Evolutionary conservation across 2,113 vertebrate species (phyloP), one percentile per base, ranked within the genome.

Genomic region (Serinus canaria): DNA sequence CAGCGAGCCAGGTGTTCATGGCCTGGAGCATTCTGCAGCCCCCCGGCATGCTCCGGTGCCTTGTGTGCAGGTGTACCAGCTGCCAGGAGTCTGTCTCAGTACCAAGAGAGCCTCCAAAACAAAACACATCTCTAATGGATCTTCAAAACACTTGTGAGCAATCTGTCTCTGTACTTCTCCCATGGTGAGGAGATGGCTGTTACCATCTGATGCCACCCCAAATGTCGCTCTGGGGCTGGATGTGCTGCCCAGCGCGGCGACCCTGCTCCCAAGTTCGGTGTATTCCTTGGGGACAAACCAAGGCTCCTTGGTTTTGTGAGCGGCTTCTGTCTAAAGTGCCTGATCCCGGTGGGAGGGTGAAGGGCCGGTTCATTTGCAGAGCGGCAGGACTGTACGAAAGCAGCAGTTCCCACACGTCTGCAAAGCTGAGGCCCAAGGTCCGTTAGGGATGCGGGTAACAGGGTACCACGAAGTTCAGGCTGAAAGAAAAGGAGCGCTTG

Each of bases 381-480:
- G 55, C 8, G 30, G 11, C 9, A 52, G 50, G 24, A 2, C 23
- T 11, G 25, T 7, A 1, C 1, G 69, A 11, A 20, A 55, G 35
- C 73, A n/a, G 52, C n/a, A 27, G 56, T 1, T 49, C 24, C 47
- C 37, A 3, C n/a, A 1, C 8, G 20, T 5, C 12, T 17, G n/a
- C 44, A 24, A 0, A 10, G 11, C n/a, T 2, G 56, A 19, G 41
- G 13, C 23, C n/a, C 66, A 4, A 6, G 16, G 11, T 25, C 66
- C n/a, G 0, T 4, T 4, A 24, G 46, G 24, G 44, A 1, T 19
- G 12, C 1, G 24, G 52, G 31, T 11, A 6, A 4, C 4, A 9
- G n/a, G 21, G 56, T 0, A 16, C 22, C 49, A 3, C 24, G 2
- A 12, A 15, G 27, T 1, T 24, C 3, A 5, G 24, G 39, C 4